Evolutionary conservation across 2,113 vertebrate genomes (phyloP), one percentile per base, ranked within the genome.

Genomic region (Lampris megalopsis): DNA sequence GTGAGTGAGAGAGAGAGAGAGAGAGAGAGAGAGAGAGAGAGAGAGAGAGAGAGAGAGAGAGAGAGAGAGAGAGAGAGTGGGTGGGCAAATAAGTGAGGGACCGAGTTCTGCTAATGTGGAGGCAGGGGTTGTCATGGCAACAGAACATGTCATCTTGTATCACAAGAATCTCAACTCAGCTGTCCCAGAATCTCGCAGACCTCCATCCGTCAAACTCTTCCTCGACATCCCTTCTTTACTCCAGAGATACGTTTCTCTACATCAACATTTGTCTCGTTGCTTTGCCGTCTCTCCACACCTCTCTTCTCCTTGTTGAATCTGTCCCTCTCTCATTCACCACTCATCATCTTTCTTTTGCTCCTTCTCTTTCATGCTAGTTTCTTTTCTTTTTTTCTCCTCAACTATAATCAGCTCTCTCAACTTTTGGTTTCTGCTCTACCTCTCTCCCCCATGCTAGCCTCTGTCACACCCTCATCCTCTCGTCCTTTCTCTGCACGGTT

Each of bases 41-140:
- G 50, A 56, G 61, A 50, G 61, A 73, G 60, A 41, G 47, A 43
- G 41, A 4, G 48, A 56, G 24, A 24, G 24, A 24, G 24, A 24
- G 24, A 24, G 24, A 24, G 24, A 24, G 24, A 24, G 24, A 24
- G 24, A 24, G 24, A 24, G 24, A 24, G 24, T 24, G 24, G 24
- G 24, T 24, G 24, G 24, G 24, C 24, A 24, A 24, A 24, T 24
- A 24, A 24, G 24, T 24, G 24, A 24, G 24, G 24, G 24, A 24
- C 24, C 24, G 24, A 24, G 24, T 24, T 24, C 75, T 50, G 76
- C 89, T 90, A 81, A 81, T 63, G 48, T 79, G 64, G 83, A 90
- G 82, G 81, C 81, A 82, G 71, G 7, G 13, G 92, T 92, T 88
- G 89, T 88, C 92, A 93, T 93, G 75, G 92, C 88, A 93, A 91